Evolutionary conservation across 2,797 vertebrate species (phyloP), one percentile per base, ranked within the genome.

Genomic region (Chiropotes sagulatus): DNA sequence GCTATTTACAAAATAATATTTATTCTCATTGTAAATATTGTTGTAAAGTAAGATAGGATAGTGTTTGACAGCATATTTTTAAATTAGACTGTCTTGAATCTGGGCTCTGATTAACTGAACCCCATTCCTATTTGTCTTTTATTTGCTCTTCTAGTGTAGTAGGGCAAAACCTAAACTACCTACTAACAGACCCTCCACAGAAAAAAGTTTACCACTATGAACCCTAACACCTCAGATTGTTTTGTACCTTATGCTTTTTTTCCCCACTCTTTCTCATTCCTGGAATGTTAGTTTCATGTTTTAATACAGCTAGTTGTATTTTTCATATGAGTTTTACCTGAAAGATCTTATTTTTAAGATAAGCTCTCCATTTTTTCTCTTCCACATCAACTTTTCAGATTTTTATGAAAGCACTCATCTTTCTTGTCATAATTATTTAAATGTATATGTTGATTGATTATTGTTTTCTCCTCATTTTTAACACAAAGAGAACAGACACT

Each of bases 161-260:
- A 20, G 5, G 30, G 15, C 4, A 57, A 76, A 46, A 10, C 3
- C 0, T 33, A 88, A 70, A 28, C 13, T 48, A 7, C 22, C 70
- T 90, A 39, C 9, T 33, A 58, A 19, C 9, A 73, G 7, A 1
- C 0, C 2, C 12, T 30, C 8, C 39, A 17, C 14, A 36, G 24
- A 26, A 57, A 52, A 83, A 73, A 30, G 3, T 36, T 90, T 22
- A 81, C 0, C 1, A 52, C 11, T 1, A 0, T 1, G 0, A 5
- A 9, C 4, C 86, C 1, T 84, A 70, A 78, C 57, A 22, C 3
- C 30, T 36, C 26, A 46, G 48, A 73, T 36, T 52, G 0, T 54
- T 84, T n/a, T 76, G 10, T 80, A 19, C 19, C 9, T 85, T 58
- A 58, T 19, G n/a, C 33, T 30, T 88, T 92, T 20, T 36, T 58